phyloP scores from a whole-genome alignment of 1,140 invertebrate genomes.

The Drosophila parvula region DNA sequence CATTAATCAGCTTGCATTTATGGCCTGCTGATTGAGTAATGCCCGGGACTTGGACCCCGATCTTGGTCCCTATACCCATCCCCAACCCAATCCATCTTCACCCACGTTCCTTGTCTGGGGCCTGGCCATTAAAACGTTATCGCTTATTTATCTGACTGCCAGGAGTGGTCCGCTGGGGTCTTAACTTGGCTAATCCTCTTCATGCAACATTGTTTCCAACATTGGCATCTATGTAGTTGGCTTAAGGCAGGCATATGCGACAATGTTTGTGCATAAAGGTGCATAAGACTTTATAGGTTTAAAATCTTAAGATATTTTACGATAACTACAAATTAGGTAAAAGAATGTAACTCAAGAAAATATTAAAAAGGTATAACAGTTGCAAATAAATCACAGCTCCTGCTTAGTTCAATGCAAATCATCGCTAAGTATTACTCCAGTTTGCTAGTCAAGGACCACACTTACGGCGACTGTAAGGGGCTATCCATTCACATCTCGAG shows the following conservation, averaged over 20 bases:
- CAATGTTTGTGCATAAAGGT: no score
- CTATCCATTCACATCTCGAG: constrained; percentile 14
- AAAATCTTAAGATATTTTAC: neutral
- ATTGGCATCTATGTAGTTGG: neutral
- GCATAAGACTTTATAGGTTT: no score
- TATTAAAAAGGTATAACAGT: no score
- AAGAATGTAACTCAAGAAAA: neutral
- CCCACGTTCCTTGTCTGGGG: constrained; percentile 17
- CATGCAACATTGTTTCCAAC: constrained; percentile 57
- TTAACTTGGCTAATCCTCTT: constrained; percentile 37
- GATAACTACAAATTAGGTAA: neutral
- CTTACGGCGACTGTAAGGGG: neutral
- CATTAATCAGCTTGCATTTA: constrained; percentile 70
- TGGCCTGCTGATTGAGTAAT: constrained; percentile 74
- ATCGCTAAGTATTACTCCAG: constrained; percentile 3
- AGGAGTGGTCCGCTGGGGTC: constrained; percentile 6
- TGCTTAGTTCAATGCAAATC: constrained; percentile 22
- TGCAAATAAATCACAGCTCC: neutral
- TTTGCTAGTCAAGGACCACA: constrained; percentile 2
- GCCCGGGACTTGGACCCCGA: constrained; percentile 14
- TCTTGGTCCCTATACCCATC: neutral
- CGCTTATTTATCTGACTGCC: constrained; percentile 65
- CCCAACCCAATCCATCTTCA: neutral
- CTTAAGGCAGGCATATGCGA: neutral
- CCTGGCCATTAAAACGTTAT: constrained; percentile 73